Percentiles rank a stretch among this genome's conserved stretches.
Evolutionary conservation across 2,888 invertebrate genomes (phyloP).

Genomic region (Zelleria hepariella): DNA sequence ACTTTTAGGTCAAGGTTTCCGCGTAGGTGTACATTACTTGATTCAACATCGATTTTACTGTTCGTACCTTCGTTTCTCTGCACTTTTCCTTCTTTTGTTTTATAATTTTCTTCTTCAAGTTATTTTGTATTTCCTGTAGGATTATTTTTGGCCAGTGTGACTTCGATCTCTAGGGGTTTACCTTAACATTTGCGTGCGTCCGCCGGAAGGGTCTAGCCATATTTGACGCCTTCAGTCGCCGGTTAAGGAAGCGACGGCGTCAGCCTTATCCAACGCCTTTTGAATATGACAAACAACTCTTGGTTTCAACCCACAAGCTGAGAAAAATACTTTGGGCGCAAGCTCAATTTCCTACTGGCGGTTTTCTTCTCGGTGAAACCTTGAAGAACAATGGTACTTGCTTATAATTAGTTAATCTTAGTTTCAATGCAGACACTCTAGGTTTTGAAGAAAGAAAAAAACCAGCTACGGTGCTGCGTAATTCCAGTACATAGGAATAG

Average conservation of each 20-base stretch:
- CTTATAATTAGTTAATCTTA: too few species aligned
- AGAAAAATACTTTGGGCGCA: not conserved
- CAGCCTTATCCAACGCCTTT: conserved; percentile 36
- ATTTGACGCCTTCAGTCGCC: conserved; percentile 26
- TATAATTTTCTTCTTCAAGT: not conserved
- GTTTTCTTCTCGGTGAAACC: too few species aligned
- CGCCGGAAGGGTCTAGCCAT: conserved; percentile 50
- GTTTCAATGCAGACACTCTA: too few species aligned
- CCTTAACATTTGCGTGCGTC: conserved; percentile 23
- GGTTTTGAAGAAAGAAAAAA: too few species aligned
- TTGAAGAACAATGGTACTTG: too few species aligned
- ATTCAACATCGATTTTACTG: not conserved
- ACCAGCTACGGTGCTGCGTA: too few species aligned
- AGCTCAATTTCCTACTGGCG: conserved; percentile 4
- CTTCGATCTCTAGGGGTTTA: not conserved
- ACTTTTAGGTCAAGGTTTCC: conserved; percentile 34
- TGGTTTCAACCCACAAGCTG: conserved; percentile 32
- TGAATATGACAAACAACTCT: conserved; percentile 26
- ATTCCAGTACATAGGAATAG: too few species aligned
- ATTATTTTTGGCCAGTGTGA: not conserved
- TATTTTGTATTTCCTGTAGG: not conserved
- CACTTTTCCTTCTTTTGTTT: not conserved
- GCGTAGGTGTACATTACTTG: not conserved
- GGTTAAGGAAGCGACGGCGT: conserved; percentile 29
- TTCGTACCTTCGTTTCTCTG: not conserved